Percentiles rank a stretch among this genome's conserved stretches.
phyloP scores from a whole-genome alignment of 2,797 vertebrate genomes.

The Fistularia commersonii region DNA sequence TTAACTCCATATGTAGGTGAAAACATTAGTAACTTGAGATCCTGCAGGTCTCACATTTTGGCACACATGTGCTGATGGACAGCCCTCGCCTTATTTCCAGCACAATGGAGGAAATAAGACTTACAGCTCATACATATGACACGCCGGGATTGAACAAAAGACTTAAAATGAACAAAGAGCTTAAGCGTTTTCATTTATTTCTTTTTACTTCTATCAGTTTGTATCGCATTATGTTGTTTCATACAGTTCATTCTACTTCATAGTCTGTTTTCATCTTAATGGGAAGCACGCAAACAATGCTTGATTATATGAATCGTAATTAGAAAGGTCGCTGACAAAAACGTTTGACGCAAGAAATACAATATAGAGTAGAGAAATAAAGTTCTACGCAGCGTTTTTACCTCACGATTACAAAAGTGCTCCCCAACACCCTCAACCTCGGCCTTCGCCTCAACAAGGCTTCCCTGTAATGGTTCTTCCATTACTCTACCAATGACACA shows the following conservation, averaged over 20 bases:
- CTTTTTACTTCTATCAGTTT: too few relatives aligned
- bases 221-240: neutral
- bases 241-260: neutral
- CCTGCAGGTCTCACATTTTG: too few relatives aligned
- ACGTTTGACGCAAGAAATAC: neutral
- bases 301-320: neutral
- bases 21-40: too few relatives aligned
- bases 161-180: too few relatives aligned
- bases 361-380: constrained; percentile 1
- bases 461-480: constrained; percentile 16
- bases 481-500: constrained; percentile 34
- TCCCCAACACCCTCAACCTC: neutral
- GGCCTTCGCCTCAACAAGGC: constrained; percentile 18
- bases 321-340: neutral
- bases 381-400: constrained; percentile 27
- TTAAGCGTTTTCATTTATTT: too few relatives aligned
- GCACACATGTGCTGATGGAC: too few relatives aligned
- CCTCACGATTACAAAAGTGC: constrained; percentile 33
- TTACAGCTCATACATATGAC: too few relatives aligned
- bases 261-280: neutral
- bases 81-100: too few relatives aligned
- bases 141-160: too few relatives aligned
- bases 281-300: neutral
- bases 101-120: too few relatives aligned
- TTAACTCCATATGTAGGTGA: too few relatives aligned